Conservation (phyloP, 2,888 invertebrate genomes). For the Euphydryas editha region DNA sequence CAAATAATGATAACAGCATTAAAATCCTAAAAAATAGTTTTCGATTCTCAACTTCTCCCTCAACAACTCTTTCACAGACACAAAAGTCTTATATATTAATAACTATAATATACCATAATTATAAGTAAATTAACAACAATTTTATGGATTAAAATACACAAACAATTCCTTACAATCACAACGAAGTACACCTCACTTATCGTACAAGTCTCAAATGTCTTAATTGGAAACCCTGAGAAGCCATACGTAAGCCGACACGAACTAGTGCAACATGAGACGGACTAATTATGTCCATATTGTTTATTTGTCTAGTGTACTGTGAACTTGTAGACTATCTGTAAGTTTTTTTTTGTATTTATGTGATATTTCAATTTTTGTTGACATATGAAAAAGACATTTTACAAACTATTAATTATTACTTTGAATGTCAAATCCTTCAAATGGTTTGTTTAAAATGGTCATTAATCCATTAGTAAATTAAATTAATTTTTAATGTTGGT, state of each 20-base stretch:
- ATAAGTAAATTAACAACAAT: neutral
- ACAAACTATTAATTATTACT: too few species aligned
- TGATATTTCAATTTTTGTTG: neutral
- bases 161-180: neutral
- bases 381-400: too few species aligned
- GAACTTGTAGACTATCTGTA: conserved; percentile 1
- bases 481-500: too few species aligned
- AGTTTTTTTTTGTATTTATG: too few species aligned
- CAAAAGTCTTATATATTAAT: neutral
- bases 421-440: too few species aligned
- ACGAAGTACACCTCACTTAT: neutral
- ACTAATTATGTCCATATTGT: conserved; percentile 10
- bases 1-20: too few species aligned
- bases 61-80: neutral
- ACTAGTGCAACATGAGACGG: neutral
- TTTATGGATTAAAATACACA: neutral
- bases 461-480: too few species aligned
- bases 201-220: conserved; percentile 6
- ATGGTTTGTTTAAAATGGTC: too few species aligned
- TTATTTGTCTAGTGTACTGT: neutral
- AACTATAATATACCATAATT: neutral
- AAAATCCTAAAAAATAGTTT: too few species aligned
- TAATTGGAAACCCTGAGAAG: conserved; percentile 6
- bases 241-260: conserved; percentile 3
- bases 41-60: too few species aligned